A percentile compares a stretch with the other conserved stretches of the same genome.
phyloP scores from a whole-genome alignment of 2,113 vertebrate genomes.

The Malurus alboscapulatus region DNA sequence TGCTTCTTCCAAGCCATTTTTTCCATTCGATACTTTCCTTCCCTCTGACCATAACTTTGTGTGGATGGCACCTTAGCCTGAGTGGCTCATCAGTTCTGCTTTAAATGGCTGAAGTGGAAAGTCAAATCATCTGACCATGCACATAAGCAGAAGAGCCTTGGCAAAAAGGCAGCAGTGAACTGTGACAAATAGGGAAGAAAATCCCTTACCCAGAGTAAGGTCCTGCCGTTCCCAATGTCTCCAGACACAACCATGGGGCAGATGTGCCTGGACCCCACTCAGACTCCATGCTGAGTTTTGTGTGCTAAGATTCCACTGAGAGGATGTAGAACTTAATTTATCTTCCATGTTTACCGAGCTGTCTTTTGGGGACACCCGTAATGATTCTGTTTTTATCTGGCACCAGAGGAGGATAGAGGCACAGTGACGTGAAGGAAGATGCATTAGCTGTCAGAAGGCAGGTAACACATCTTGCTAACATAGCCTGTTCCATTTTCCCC shows the following conservation, averaged over 20 bases:
- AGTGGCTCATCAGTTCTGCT: background rate
- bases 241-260: background rate
- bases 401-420: constrained; percentile 46
- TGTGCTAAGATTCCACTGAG: fast-evolving
- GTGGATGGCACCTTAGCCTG: background rate
- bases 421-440: constrained; percentile 22
- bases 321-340: constrained; percentile 45
- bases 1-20: background rate
- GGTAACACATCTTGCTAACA: constrained; percentile 62
- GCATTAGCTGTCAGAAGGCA: constrained; percentile 50
- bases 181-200: background rate
- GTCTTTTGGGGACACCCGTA: constrained; percentile 41
- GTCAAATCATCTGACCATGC: background rate
- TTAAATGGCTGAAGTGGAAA: background rate
- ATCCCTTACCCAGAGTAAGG: background rate
- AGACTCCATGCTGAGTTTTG: background rate
- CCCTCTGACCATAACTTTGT: background rate
- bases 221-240: background rate
- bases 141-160: background rate
- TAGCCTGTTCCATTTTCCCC: constrained; percentile 6
- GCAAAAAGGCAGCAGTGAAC: background rate
- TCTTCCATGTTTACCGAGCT: constrained; percentile 31
- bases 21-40: background rate
- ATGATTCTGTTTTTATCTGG: constrained; percentile 60
- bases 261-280: background rate